Base-by-base conservation (phyloP, 2,113 vertebrate genomes). In the Ceuthmochares aereus region DNA sequence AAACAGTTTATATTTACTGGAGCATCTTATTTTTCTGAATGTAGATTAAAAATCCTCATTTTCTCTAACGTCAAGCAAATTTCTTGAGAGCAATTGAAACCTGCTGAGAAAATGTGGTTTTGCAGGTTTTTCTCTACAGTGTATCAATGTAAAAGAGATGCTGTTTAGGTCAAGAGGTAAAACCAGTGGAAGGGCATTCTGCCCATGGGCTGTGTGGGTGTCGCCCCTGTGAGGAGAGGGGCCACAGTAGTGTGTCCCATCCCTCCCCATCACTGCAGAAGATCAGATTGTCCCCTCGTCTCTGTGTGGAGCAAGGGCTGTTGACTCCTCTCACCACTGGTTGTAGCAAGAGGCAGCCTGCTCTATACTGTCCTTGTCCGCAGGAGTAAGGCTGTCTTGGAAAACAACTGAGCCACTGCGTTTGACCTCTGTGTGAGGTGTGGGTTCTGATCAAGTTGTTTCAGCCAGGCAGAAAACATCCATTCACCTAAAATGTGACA, bases 191-290 rank as follows among this genome's bases (percentile, higher is more conserved):
- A 59, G 17, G 12, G 5, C 51, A 49, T 45, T 80, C 11, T 40
- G 36, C 62, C 7, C 2, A 4, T 0, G 0, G 40, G 36, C 12
- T 1, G 0, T 3, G 9, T 3, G 14, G 42, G 29, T 4, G 3
- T 34, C 1, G 4, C 13, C 26, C 22, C 14, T 0, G 0, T 25
- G 5, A 85, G 43, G 14, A 83, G 20, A 29, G 8, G 25, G 42
- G 37, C 11, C 25, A 19, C 14, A 70, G 36, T 6, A 14, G 40
- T 1, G 0, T 3, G 12, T 32, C 27, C 54, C 26, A 34, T 29
- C 54, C 30, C n/a, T 16, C 2, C 30, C 19, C 70, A 79, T 18
- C 51, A 20, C 62, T 15, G n/a, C 0, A 4, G 26, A 43, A 47
- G 3, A 10, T 0, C 2, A 1, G 6, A 10, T 4, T 67, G 29